Evolutionary conservation across 2,888 invertebrate species (phyloP), one percentile per base, ranked within the genome.

Genomic region (Boloria euphrosyne): DNA sequence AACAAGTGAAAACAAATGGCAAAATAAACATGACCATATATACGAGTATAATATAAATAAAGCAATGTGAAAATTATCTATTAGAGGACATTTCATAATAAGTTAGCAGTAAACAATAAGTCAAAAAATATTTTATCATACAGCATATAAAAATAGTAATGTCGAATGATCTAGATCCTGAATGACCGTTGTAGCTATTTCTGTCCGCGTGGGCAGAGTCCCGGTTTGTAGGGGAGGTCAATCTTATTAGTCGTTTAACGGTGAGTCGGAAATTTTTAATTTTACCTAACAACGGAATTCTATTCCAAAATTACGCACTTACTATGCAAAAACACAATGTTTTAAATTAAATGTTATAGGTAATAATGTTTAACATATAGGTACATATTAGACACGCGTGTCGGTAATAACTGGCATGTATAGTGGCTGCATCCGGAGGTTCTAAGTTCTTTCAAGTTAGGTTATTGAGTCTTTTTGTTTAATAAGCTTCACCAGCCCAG

Each of bases 191-290:
- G 31, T 13, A 1, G 59, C 27, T 49, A 59, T 49, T 59, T 31
- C 49, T 38, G 49, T 49, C 49, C 59, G 59, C 59, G 59, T 59
- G 59, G 58, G 59, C 6, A 10, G 13, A 13, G 46, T 22, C 44
- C 18, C 18, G 18, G 16, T 58, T 59, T 59, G 27, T 59, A 47
- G 59, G 59, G 31, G 47, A 59, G 59, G 59, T 59, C 59, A 49
- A 16, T 47, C 17, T 17, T n/a, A 46, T 58, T 59, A 59, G 7
- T 49, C 17, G 47, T 49, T 49, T 22, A 16, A 58, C n/a, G 14
- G 27, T 27, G 17, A 17, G 18, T 38, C n/a, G 31, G 38, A 27
- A 22, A 14, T 14, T 59, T 17, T 31, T 17, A 10, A 49, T 57
- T 13, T 7, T 16, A 49, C 38, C 4, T 17, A 14, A 13, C 3